These are phyloP conservation scores for Hypena proboscidalis DNA, from an alignment of 2,888 invertebrate genomes.

Conservation along the genomic window DNA sequence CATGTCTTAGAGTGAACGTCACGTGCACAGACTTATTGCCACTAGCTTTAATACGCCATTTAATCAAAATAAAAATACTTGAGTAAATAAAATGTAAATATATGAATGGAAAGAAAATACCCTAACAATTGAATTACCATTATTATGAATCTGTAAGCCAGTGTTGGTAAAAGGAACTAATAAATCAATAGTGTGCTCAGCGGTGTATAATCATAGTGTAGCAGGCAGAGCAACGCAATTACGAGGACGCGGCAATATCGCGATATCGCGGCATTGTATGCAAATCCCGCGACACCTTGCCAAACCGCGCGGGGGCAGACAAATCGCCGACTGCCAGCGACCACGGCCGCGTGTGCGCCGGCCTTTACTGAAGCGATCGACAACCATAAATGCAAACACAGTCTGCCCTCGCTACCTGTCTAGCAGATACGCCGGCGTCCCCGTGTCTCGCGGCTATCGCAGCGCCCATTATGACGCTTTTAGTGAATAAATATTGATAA, in stretches of 20 bases:
- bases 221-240: slow-evolving; percentile 24
- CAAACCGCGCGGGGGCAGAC: not conserved
- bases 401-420: not conserved
- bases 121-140: not conserved
- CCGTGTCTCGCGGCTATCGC: slow-evolving; percentile 19
- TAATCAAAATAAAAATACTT: too few relatives aligned
- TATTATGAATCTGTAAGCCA: slow-evolving; percentile 1
- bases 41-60: too few relatives aligned
- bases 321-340: not conserved
- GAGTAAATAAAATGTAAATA: too few relatives aligned
- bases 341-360: too few relatives aligned
- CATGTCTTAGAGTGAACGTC: too few relatives aligned
- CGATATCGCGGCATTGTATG: slow-evolving; percentile 57
- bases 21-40: too few relatives aligned
- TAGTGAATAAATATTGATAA: slow-evolving; percentile 49
- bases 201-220: not conserved
- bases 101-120: too few relatives aligned
- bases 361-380: too few relatives aligned
- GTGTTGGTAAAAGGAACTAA: not conserved
- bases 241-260: slow-evolving; percentile 39
- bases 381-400: not conserved
- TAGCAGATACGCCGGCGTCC: slow-evolving; percentile 1
- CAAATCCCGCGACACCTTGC: slow-evolving; percentile 46
- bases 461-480: slow-evolving; percentile 40
- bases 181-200: not conserved